phyloP scores from a whole-genome alignment of 2,113 vertebrate species.

The Vireo altiloquus region DNA sequence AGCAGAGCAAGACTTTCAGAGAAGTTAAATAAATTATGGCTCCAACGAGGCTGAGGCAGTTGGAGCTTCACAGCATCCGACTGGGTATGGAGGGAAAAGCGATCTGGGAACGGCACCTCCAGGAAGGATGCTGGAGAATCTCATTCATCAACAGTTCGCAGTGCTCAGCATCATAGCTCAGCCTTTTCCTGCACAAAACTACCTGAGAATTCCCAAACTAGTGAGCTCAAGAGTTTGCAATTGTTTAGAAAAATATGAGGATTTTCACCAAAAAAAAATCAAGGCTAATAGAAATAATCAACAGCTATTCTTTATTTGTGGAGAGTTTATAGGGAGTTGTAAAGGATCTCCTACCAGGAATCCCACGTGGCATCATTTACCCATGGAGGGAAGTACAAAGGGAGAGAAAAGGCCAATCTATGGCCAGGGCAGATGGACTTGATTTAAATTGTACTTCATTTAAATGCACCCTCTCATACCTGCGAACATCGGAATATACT shows the following conservation, averaged over 20 bases:
- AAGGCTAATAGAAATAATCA: background rate
- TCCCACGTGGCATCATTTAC: background rate
- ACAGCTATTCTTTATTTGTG: background rate
- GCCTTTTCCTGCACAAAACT: background rate
- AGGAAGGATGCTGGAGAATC: background rate
- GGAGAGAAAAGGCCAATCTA: background rate
- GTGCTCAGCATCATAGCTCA: rapidly evolving
- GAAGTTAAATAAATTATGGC: background rate
- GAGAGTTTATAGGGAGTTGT: background rate
- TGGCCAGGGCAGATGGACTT: background rate
- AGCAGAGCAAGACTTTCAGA: background rate
- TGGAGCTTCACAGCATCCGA: background rate
- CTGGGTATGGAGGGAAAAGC: background rate
- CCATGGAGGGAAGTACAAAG: background rate
- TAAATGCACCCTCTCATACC: background rate
- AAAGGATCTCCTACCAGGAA: background rate
- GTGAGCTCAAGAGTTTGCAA: rapidly evolving
- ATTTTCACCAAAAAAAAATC: background rate
- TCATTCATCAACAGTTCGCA: background rate
- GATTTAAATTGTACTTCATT: background rate
- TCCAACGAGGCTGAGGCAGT: background rate
- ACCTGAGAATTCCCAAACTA: background rate
- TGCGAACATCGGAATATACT: background rate
- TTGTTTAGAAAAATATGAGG: background rate
- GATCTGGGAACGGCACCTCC: background rate